Conservation (phyloP, 2,797 vertebrate genomes). For the Danio jaintianensis region DNA sequence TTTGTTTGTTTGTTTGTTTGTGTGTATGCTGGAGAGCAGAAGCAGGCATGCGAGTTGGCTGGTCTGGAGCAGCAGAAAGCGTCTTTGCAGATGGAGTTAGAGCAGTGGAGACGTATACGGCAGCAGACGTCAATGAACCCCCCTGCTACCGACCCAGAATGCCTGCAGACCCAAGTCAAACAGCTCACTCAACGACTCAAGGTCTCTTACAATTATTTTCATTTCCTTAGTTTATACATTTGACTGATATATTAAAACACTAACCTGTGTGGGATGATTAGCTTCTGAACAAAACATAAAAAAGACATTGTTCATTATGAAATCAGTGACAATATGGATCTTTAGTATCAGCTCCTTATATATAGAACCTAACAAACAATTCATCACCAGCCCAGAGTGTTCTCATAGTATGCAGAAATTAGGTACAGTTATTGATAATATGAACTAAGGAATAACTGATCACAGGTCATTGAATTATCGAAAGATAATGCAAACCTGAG, state of each 20-base stretch:
- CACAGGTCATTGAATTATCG: background rate
- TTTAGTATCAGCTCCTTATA: background rate
- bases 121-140: conserved; percentile 57
- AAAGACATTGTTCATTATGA: background rate
- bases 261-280: background rate
- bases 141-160: conserved; percentile 34
- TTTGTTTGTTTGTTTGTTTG: background rate
- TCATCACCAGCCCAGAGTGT: background rate
- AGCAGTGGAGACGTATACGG: conserved; percentile 77
- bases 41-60: conserved; percentile 84
- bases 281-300: background rate
- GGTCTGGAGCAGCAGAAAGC: conserved; percentile 88
- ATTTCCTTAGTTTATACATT: background rate
- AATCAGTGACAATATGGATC: background rate
- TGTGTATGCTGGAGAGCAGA: conserved; percentile 73
- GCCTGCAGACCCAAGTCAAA: conserved; percentile 86
- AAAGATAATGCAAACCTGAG: background rate
- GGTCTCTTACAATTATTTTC: conserved; percentile 74
- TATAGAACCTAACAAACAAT: background rate
- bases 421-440: background rate
- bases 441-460: conserved; percentile 11
- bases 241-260: background rate
- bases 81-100: conserved; percentile 86
- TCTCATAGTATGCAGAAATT: no score
- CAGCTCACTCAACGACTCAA: conserved; percentile 90